These are phyloP conservation scores for Empidonax traillii DNA, from an alignment of 2,113 vertebrate species.

Conservation along the genomic window DNA sequence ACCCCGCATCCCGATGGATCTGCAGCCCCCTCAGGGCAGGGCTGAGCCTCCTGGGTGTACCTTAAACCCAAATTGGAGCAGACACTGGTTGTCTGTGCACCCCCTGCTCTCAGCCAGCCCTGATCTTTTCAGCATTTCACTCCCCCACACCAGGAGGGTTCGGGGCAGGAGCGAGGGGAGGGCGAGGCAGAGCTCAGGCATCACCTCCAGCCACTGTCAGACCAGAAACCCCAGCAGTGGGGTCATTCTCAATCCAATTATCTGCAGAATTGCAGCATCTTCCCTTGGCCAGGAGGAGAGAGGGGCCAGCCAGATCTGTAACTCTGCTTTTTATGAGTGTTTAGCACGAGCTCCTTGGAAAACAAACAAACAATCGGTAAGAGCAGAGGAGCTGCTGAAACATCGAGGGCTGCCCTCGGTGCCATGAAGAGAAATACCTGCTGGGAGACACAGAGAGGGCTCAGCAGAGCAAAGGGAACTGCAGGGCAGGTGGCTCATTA, in stretches of 20 bases:
- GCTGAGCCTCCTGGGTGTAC: not conserved
- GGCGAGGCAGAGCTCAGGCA: not conserved
- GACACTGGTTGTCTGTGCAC: not conserved
- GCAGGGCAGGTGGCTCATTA: not conserved
- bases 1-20: not conserved
- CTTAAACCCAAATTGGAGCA: not conserved
- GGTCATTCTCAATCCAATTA: not conserved
- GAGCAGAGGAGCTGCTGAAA: not conserved
- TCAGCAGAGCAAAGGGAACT: not conserved
- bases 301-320: not conserved
- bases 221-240: not conserved
- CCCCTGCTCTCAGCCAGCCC: fast-evolving
- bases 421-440: not conserved
- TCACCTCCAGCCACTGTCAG: not conserved
- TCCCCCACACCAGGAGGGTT: not conserved
- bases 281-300: not conserved
- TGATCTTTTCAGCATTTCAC: not conserved
- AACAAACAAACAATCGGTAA: not conserved
- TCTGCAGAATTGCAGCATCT: not conserved
- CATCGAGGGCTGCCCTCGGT: fast-evolving
- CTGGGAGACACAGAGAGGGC: not conserved
- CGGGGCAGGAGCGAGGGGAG: fast-evolving
- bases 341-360: not conserved
- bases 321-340: not conserved
- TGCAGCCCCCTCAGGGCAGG: not conserved